These are phyloP conservation scores for Augiades crinisus DNA, from an alignment of 2,888 invertebrate genomes.

Conservation along the genomic window DNA sequence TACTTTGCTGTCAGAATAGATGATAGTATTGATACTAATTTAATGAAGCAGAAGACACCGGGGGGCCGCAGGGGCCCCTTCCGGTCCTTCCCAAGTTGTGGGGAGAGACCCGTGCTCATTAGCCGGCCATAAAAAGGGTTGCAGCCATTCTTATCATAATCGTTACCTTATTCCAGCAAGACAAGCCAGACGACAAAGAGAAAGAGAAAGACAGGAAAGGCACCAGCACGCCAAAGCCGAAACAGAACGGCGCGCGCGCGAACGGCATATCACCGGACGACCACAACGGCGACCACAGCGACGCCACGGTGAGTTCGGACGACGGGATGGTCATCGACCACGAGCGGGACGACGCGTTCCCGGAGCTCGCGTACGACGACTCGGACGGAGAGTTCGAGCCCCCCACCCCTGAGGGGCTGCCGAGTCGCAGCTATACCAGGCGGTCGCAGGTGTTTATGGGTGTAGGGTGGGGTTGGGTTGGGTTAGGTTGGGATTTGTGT, in stretches of 20 bases:
- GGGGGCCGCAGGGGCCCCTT: too few relatives aligned
- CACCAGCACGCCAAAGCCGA: conserved; percentile 35
- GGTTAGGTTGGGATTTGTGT: conserved; percentile 27
- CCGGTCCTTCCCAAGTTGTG: too few relatives aligned
- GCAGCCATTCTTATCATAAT: too few relatives aligned
- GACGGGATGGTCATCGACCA: conserved; percentile 36
- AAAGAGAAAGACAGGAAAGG: conserved; percentile 25
- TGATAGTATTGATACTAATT: too few relatives aligned
- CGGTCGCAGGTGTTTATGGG: conserved; percentile 78
- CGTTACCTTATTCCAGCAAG: conserved; percentile 56
- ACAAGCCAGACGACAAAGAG: conserved; percentile 42
- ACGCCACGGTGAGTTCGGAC: conserved; percentile 51
- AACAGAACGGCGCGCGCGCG: conserved; percentile 53
- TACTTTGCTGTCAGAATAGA: too few relatives aligned
- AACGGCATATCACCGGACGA: conserved; percentile 41
- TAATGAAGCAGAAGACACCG: too few relatives aligned
- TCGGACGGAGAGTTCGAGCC: conserved; percentile 63
- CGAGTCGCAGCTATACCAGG: conserved; percentile 63
- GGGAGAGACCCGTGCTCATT: too few relatives aligned
- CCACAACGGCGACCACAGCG: conserved; percentile 58
- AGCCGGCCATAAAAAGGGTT: too few relatives aligned
- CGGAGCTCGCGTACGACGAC: conserved; percentile 73
- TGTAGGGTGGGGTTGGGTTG: too few relatives aligned
- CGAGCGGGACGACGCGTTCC: conserved; percentile 67
- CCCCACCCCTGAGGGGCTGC: conserved; percentile 48